Conservation (phyloP, 2,113 vertebrate species). For the Oostethus manadensis region DNA sequence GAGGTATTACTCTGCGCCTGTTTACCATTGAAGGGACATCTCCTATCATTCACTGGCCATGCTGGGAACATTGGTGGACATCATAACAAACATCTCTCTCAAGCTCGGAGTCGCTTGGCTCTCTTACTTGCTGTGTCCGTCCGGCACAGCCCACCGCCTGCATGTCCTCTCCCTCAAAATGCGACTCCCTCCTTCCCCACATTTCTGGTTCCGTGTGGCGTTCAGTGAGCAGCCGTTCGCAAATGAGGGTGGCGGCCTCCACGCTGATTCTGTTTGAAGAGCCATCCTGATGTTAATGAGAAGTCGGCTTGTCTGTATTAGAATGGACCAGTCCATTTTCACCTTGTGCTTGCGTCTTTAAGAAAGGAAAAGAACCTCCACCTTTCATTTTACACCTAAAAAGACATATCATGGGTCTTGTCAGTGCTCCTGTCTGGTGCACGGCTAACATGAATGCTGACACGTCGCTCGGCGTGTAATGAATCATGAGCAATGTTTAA, state of each 20-base stretch:
- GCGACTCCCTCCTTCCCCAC: slow-evolving; percentile 5
- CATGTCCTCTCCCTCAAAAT: slow-evolving; percentile 6
- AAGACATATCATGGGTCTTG: background rate
- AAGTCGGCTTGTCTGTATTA: background rate
- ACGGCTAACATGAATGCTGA: slow-evolving; percentile 17
- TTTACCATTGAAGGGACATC: background rate
- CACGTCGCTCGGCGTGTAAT: slow-evolving; percentile 9
- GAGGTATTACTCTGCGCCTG: no score
- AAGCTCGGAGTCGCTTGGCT: slow-evolving; percentile 31
- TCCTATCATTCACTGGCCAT: slow-evolving; percentile 15
- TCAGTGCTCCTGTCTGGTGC: background rate
- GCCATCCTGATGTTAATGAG: slow-evolving; percentile 1
- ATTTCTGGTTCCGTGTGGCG: background rate
- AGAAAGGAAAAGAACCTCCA: background rate
- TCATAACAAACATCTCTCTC: slow-evolving; percentile 35
- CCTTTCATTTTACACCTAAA: background rate
- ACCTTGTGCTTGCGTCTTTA: background rate
- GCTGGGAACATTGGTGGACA: slow-evolving; percentile 44
- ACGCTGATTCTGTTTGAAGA: background rate
- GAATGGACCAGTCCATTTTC: background rate
- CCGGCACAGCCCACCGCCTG: slow-evolving; percentile 32
- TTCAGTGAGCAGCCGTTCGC: background rate
- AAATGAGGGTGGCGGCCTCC: background rate
- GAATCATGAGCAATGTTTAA: slow-evolving; percentile 11
- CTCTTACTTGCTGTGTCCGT: slow-evolving; percentile 47